phyloP scores from a whole-genome alignment of 2,888 invertebrate genomes.

The Creontiades dilutus region DNA sequence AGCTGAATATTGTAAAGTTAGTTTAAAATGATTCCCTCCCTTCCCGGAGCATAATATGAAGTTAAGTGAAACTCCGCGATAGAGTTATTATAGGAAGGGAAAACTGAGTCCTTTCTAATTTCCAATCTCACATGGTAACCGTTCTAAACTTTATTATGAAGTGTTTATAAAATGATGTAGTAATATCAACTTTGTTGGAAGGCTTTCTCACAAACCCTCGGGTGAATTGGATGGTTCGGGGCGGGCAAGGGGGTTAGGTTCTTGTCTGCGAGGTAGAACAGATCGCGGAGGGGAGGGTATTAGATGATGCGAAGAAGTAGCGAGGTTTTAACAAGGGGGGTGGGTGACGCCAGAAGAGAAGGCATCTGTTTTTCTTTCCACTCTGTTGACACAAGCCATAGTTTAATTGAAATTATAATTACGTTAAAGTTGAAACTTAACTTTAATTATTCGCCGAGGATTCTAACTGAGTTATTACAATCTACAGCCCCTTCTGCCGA shows the following conservation, averaged over 20 bases:
- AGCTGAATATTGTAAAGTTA: slow-evolving; percentile 45
- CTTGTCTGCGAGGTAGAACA: background rate
- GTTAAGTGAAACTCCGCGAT: slow-evolving; percentile 68
- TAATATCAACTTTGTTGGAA: slow-evolving; percentile 68
- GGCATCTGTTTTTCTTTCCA: slow-evolving; percentile 73
- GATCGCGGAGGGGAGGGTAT: slow-evolving; percentile 22
- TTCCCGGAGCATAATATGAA: slow-evolving; percentile 37
- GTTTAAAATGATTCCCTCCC: slow-evolving; percentile 54
- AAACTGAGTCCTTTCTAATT: slow-evolving; percentile 63
- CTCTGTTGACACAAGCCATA: slow-evolving; percentile 74
- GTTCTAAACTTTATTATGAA: slow-evolving; percentile 69
- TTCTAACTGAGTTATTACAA: slow-evolving; percentile 74
- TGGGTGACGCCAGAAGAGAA: slow-evolving; percentile 19
- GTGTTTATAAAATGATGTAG: slow-evolving; percentile 71
- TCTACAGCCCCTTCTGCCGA: slow-evolving; percentile 44
- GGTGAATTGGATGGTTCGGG: slow-evolving; percentile 47
- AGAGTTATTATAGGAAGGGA: slow-evolving; percentile 64
- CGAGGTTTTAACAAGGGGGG: slow-evolving; percentile 43
- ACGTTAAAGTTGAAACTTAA: slow-evolving; percentile 74
- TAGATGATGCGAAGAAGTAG: slow-evolving; percentile 43
- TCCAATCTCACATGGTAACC: slow-evolving; percentile 71
- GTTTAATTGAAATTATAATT: slow-evolving; percentile 75
- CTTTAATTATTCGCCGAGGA: slow-evolving; percentile 73
- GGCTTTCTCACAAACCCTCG: slow-evolving; percentile 42
- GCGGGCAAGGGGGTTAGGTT: background rate